phyloP scores from a whole-genome alignment of 2,113 vertebrate species.

The Ia io region DNA sequence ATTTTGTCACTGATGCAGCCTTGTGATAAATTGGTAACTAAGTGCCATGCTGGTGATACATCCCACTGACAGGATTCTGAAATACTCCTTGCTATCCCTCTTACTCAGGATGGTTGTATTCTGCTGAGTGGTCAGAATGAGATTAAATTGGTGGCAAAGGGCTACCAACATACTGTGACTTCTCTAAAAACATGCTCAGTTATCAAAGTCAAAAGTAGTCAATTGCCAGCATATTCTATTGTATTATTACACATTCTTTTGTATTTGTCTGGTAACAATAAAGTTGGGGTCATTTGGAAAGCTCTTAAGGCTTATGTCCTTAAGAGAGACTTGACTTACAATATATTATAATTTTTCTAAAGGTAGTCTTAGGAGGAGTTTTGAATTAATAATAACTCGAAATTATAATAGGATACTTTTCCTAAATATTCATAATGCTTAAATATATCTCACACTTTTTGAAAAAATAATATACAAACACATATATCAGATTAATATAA shows the following conservation, averaged over 20 bases:
- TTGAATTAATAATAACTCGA: not conserved
- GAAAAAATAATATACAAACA: not conserved
- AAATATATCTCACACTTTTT: not conserved
- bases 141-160: constrained; percentile 29
- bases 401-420: not conserved
- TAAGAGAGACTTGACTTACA: not conserved
- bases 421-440: not conserved
- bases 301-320: not conserved
- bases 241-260: not conserved
- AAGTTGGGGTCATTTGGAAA: not conserved
- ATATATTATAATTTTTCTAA: not conserved
- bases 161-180: not conserved
- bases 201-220: not conserved
- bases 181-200: not conserved
- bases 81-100: not conserved
- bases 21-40: not conserved
- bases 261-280: not conserved
- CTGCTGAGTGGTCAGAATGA: not conserved
- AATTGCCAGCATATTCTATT: not conserved
- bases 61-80: not conserved
- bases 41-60: not conserved
- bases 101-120: not conserved
- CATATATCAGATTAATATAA: not conserved
- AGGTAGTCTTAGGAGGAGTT: not conserved
- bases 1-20: not conserved